phyloP scores from a whole-genome alignment of 2,113 vertebrate genomes.

The Saguinus imperator region DNA sequence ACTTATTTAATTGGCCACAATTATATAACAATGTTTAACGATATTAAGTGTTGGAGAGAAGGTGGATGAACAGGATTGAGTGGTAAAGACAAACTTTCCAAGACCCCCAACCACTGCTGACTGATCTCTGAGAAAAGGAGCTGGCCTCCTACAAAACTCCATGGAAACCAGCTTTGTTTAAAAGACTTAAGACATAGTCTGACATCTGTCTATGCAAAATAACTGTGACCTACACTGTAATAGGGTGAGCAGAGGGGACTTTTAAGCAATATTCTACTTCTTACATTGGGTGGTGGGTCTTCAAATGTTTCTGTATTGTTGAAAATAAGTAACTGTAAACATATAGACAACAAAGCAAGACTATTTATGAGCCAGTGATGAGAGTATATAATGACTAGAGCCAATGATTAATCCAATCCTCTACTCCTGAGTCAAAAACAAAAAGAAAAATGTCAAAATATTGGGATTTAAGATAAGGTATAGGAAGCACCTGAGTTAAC shows the following conservation, averaged over 20 bases:
- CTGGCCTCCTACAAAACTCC: not conserved
- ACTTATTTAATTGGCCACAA: not conserved
- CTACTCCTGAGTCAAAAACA: not conserved
- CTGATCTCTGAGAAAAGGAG: not conserved
- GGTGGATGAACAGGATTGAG: not conserved
- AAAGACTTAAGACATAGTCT: not conserved
- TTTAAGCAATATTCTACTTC: not conserved
- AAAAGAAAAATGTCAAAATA: not conserved
- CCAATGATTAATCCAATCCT: not conserved
- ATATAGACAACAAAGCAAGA: not conserved
- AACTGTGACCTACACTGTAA: not conserved
- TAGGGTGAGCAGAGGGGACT: not conserved
- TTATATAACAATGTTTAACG: not conserved
- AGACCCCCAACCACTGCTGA: not conserved
- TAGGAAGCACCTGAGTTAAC: no score
- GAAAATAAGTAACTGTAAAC: not conserved
- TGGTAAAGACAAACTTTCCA: not conserved
- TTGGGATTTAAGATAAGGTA: no score
- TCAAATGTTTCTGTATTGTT: not conserved
- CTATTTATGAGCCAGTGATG: not conserved
- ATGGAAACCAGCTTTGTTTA: not conserved
- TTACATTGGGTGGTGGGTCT: not conserved
- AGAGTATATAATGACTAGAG: not conserved
- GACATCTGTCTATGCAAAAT: not conserved
- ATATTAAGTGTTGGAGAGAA: not conserved